Evolutionary conservation across 2,113 vertebrate species (phyloP), one percentile per base, ranked within the genome.

Genomic region (Phodopus roborovskii): DNA sequence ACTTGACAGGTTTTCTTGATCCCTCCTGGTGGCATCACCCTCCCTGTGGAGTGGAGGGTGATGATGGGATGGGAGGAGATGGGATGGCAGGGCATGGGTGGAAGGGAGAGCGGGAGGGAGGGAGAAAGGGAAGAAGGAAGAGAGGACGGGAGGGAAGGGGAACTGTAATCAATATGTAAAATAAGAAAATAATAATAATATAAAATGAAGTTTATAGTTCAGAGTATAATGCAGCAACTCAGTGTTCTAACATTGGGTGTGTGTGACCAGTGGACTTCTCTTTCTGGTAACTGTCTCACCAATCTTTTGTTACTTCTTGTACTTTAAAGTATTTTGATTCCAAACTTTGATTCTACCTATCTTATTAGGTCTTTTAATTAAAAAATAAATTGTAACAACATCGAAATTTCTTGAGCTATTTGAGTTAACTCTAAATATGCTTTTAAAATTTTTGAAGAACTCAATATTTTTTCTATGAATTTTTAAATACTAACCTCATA

Each of bases 391-490:
- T 28, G 53, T 50, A 62, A 24, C 7, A 78, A n/a, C 2, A 56
- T 4, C n/a, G 2, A 64, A 70, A 74, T 95, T 96, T 30, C 87
- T 82, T 89, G 66, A 45, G 26, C 56, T 91, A 93, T 20, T 88
- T 13, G 4, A 88, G 4, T 58, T 84, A 83, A 64, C 56, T n/a
- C 10, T 86, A 90, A 42, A 26, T 6, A 30, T 53, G 74, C 75
- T 87, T 84, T 60, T 86, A 36, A 83, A 87, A 16, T 60, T 48
- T 82, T 77, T 53, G 82, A 9, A 85, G 56, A 88, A 48, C 6
- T 88, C 48, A 28, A 42, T 28, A 62, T 11, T 66, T 66, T 81
- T 81, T 90, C 0, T 15, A 75, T 66, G 45, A 9, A 81, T 81
- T 22, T 88, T 70, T 62, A 92, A 87, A 53, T n/a, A 75, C 28